Base-by-base conservation (phyloP, 1,140 invertebrate genomes). In the Ostrea edulis region DNA sequence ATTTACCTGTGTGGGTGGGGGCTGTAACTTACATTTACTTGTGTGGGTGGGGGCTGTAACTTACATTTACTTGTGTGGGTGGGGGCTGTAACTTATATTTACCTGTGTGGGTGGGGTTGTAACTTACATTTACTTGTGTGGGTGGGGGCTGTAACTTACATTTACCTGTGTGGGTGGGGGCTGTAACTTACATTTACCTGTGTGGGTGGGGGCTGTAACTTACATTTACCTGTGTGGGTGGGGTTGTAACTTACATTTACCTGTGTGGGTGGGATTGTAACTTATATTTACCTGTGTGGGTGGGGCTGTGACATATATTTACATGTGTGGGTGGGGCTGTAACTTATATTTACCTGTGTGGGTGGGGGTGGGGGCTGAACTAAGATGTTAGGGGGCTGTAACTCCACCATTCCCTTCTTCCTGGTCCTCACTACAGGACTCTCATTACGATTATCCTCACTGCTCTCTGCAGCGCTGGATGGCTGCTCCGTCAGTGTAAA, bases 401-500 rank as follows among this genome's bases (percentile, higher is more conserved):
- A 90, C 84, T 94, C 93, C 2, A 94, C 93, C 44, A 94, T 93
- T n/a, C 93, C 92, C 35, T 94, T 94, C 88, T 95, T 94, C 20
- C 94, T 86, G 25, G 90, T 92, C 44, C 93, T 90, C 8, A 92
- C 89, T 9, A 88, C 87, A 5, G 92, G 90, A 2, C 90, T 90
- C 84, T 94, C 94, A 83, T 94, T 93, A 82, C 93, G 94, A 62
- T 90, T 90, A 87, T 95, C 94, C 54, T 95, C 93, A 82, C 93
- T 94, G 55, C 92, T 92, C 88, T 95, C 93, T 85, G 91, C 89
- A 52, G 91, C 88, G 82, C 93, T 92, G 53, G 93, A 87, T 84
- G 94, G 91, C 90, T 94, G 91, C 91, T 94, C 93, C 87, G 93
- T 92, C 83, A 95, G 93, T 85, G 94, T 93, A 90, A 95, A 93